phyloP scores from a whole-genome alignment of 2,888 invertebrate species.

The Gortyna flavago region DNA sequence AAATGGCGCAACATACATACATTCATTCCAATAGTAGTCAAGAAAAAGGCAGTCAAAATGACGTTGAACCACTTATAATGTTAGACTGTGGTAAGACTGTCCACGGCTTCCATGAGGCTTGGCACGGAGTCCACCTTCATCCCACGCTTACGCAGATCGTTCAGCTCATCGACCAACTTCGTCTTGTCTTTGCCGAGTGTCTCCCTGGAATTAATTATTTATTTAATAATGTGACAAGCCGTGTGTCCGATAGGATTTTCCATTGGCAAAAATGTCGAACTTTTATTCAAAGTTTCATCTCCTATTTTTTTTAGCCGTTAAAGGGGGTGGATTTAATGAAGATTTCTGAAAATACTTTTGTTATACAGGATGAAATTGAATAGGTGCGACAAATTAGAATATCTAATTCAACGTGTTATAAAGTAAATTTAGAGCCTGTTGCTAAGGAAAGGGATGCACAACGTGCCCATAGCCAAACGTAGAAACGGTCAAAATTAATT shows the following conservation, averaged over 20 bases:
- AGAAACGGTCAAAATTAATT: too few species aligned
- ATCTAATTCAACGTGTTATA: too few species aligned
- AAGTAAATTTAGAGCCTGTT: too few species aligned
- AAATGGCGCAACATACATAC: constrained; percentile 15
- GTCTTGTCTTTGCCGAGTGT: constrained; percentile 91
- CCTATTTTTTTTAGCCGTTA: background rate
- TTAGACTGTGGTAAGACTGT: constrained; percentile 83
- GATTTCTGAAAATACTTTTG: background rate
- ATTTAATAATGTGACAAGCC: background rate
- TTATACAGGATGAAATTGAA: background rate
- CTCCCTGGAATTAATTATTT: constrained; percentile 85
- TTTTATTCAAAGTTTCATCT: background rate
- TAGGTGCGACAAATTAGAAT: too few species aligned
- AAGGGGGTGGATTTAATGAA: background rate
- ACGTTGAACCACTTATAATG: constrained; percentile 9
- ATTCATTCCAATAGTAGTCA: constrained; percentile 15
- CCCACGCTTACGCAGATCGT: constrained; percentile 91
- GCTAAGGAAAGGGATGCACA: too few species aligned
- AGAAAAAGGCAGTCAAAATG: constrained; percentile 9
- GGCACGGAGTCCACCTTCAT: constrained; percentile 91
- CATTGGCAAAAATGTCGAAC: background rate
- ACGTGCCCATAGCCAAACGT: too few species aligned
- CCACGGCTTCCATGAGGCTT: constrained; percentile 92
- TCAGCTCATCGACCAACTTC: constrained; percentile 90
- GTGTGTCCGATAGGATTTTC: background rate